Base-by-base conservation (phyloP, 2,113 vertebrate genomes). In the Lycaon pictus region DNA sequence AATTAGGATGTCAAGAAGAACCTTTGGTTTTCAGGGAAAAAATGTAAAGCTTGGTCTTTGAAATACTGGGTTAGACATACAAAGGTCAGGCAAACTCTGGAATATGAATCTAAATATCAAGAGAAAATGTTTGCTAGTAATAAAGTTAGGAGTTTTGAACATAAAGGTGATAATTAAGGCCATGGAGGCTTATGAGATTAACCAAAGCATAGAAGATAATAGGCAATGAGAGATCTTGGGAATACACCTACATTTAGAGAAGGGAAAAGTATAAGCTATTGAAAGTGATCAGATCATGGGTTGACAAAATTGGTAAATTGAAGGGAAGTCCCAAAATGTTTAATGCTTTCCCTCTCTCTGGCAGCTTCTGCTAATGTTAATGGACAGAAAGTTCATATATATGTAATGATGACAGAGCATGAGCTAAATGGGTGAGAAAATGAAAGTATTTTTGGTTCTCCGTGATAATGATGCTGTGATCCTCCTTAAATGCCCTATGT, bases 11-110 rank as follows among this genome's bases (percentile, higher is more conserved):
- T 77, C 20, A 85, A 72, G 85, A 56, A 76, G 13, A 65, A 67
- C 53, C 72, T 84, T 98, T 93, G 79, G 17, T 90, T 92, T 90
- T 90, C 37, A 91, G 71, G 35, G 23, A 3, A 69, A 76, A 86
- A 79, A 58, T 84, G 74, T 27, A 60, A 53, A 90, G 6, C 58
- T 90, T 89, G 25, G 20, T 63, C n/a, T 85, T 76, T 60, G 85
- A 90, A 91, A 55, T 90, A 85, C 2, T 93, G 84, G 92, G 15
- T 69, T 87, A 43, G 67, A 29, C 16, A 5, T 93, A 6, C 37
- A 85, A 85, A 88, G 87, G 20, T 37, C 35, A 92, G 71, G 23
- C 35, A 65, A 6, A 60, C 9, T 60, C 19, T 27, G 29, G 80
- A 4, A 37, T 63, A 7, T 48, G 22, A 82, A 65, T 67, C 55